Evolutionary conservation across 2,888 invertebrate species (phyloP).

Genomic region (Diloba caeruleocephala): DNA sequence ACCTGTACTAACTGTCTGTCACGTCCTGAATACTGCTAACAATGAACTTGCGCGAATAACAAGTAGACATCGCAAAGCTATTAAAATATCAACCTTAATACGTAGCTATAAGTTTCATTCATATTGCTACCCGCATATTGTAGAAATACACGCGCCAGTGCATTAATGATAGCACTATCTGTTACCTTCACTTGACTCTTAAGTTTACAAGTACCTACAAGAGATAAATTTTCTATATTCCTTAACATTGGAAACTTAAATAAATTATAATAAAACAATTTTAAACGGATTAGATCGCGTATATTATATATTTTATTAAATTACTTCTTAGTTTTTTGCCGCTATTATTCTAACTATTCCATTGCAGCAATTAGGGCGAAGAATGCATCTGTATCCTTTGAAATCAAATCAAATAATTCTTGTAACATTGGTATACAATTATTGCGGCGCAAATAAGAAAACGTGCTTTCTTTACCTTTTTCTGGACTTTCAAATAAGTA

Average conservation of each 20-base stretch:
- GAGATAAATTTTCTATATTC: conserved; percentile 41
- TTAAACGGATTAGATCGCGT: too few relatives aligned
- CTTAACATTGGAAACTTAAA: conserved; percentile 20
- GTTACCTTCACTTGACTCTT: conserved; percentile 78
- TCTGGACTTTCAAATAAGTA: too few relatives aligned
- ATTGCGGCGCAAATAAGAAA: too few relatives aligned
- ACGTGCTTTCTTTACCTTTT: too few relatives aligned
- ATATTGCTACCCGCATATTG: conserved; percentile 73
- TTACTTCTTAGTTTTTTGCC: neutral
- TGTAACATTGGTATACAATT: neutral
- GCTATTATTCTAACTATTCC: neutral
- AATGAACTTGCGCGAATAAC: conserved; percentile 66
- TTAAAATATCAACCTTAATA: conserved; percentile 47
- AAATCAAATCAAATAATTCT: neutral
- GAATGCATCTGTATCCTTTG: neutral
- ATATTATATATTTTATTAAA: too few relatives aligned
- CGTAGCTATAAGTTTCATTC: conserved; percentile 43
- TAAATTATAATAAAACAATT: too few relatives aligned
- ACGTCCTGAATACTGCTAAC: conserved; percentile 80
- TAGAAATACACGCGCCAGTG: conserved; percentile 77
- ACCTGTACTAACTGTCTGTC: conserved; percentile 73
- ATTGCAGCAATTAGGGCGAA: neutral
- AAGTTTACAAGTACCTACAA: conserved; percentile 52
- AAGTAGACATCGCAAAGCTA: conserved; percentile 38
- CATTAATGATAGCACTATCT: conserved; percentile 78